Conservation (phyloP, 2,888 invertebrate species). For the Agrotis puta region DNA sequence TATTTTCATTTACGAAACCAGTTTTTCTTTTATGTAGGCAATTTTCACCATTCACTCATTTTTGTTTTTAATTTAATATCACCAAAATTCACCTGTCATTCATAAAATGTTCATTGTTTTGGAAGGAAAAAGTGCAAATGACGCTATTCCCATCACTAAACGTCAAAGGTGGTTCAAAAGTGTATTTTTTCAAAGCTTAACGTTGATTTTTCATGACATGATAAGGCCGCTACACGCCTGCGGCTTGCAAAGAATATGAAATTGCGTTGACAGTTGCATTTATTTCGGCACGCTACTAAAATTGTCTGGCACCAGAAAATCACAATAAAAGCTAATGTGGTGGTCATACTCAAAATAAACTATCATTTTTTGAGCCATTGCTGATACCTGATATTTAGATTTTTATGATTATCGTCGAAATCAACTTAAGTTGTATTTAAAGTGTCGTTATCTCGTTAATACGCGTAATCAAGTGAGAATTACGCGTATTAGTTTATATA, state of each 20-base stretch:
- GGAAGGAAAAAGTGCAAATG: conserved; percentile 75
- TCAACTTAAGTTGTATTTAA: too few relatives aligned
- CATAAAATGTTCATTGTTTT: conserved; percentile 70
- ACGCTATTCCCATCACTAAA: conserved; percentile 61
- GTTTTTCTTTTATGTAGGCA: conserved; percentile 1
- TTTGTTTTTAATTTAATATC: conserved; percentile 39
- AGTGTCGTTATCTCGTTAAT: too few relatives aligned
- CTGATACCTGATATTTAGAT: too few relatives aligned
- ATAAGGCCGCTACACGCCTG: conserved; percentile 46
- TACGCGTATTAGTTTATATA: too few relatives aligned
- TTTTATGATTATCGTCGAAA: not conserved
- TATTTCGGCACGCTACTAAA: conserved; percentile 65
- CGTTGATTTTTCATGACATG: conserved; percentile 28
- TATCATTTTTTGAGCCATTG: not conserved
- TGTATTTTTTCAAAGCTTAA: conserved; percentile 17
- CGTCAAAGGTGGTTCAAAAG: conserved; percentile 18
- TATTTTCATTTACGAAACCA: not conserved
- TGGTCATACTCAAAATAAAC: not conserved
- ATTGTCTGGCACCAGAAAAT: conserved; percentile 55
- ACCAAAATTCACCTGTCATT: conserved; percentile 77
- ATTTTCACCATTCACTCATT: not conserved
- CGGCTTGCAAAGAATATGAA: conserved; percentile 34
- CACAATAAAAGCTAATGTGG: not conserved
- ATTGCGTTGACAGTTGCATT: conserved; percentile 43
- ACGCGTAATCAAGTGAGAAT: too few relatives aligned